Evolutionary conservation across 2,888 invertebrate species (phyloP).

Genomic region (Cheilosia grossa): DNA sequence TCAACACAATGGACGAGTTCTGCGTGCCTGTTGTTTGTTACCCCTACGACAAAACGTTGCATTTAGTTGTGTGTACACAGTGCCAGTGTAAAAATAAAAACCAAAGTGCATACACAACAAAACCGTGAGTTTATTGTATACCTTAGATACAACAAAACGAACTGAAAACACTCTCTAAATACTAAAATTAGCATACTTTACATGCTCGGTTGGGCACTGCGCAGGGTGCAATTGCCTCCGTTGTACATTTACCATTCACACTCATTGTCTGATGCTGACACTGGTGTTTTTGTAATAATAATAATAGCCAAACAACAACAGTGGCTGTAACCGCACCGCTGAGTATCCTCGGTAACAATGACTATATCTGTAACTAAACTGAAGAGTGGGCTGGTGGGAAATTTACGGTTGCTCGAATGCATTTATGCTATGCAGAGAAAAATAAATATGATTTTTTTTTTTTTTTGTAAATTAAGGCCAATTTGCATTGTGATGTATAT

Average conservation of each 20-base stretch:
- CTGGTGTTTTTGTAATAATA: slow-evolving; percentile 24
- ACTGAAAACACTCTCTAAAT: slow-evolving; percentile 60
- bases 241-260: slow-evolving; percentile 35
- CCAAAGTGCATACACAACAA: slow-evolving; percentile 16
- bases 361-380: slow-evolving; percentile 26
- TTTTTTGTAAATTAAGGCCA: slow-evolving; percentile 68
- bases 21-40: neutral
- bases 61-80: neutral
- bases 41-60: slow-evolving; percentile 12
- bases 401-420: slow-evolving; percentile 28
- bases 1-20: neutral
- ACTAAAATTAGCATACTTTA: slow-evolving; percentile 73
- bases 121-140: slow-evolving; percentile 5
- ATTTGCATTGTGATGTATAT: slow-evolving; percentile 66
- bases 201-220: slow-evolving; percentile 63
- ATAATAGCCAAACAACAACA: slow-evolving; percentile 34
- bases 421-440: neutral
- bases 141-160: slow-evolving; percentile 18
- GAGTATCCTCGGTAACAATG: too few species aligned
- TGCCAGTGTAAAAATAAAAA: slow-evolving; percentile 6
- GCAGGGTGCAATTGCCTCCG: slow-evolving; percentile 53
- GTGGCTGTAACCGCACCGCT: neutral
- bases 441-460: slow-evolving; percentile 31
- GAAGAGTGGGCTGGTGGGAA: slow-evolving; percentile 50
- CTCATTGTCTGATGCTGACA: slow-evolving; percentile 47